Evolutionary conservation across 2,797 vertebrate genomes (phyloP), one percentile per base, ranked within the genome.

Genomic region (Sebastiscus albofasciatus): DNA sequence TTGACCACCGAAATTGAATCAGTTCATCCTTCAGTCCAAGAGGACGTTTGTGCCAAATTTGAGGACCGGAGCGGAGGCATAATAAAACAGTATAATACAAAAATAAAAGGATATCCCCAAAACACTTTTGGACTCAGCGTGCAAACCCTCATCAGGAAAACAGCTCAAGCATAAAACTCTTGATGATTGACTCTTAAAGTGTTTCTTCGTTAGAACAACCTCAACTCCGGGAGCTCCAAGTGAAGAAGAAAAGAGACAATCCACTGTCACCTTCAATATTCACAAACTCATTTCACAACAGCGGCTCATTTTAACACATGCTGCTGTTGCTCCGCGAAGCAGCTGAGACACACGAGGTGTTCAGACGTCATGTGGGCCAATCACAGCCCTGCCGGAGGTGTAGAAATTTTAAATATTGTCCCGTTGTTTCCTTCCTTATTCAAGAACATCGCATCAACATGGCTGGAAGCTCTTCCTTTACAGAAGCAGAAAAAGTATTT

Each of bases 401-500:
- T 33, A 34, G 5, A 24, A 0, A 27, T 14, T 11, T 34, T 26
- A 2, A 54, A 58, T 29, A n/a, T 36, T 7, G 49, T 36, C 20
- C 22, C 12, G 18, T 70, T 39, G 22, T 74, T 64, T 69, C 16
- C 6, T 46, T 64, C 46, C 26, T 39, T 11, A 10, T 16, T 4
- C 13, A 56, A 14, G 4, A 75, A 31, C 4, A 8, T 56, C 7
- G 55, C 60, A 78, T 67, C 26, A 31, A 34, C 36, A 39, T 14
- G 64, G 12, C 29, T 3, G 26, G 39, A 76, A 36, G 58, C 33
- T 59, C 13, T 61, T 75, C 5, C 26, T 65, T 59, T 60, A 33
- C 18, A 56, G 39, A 24, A 16, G n/a, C 52, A 80, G 31, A 52
- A 66, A 67, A 29, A 67, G 16, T 42, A 64, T 76, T 73, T 76